Percentiles rank a stretch among this genome's conserved stretches.
Evolutionary conservation across 2,888 invertebrate genomes (phyloP).

Genomic region (Athalia circularis): DNA sequence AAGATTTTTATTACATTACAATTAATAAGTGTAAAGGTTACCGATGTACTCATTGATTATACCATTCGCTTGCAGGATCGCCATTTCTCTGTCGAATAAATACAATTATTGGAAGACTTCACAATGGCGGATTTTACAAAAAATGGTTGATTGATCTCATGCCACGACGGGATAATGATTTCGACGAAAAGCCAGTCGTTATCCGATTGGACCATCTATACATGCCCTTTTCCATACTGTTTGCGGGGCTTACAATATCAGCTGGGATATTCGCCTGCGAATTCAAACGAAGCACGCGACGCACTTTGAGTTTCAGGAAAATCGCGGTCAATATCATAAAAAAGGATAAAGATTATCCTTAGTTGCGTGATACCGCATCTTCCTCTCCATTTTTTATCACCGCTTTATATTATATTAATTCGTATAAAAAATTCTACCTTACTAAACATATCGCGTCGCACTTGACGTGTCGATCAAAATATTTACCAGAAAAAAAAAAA

Average conservation of each 20-base stretch:
- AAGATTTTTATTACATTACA: neutral
- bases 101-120: constrained; percentile 62
- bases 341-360: too few relatives aligned
- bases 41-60: neutral
- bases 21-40: neutral
- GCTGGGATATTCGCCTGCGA: constrained; percentile 26
- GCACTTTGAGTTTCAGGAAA: too few relatives aligned
- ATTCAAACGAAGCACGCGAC: neutral
- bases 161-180: neutral
- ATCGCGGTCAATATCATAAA: too few relatives aligned
- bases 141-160: constrained; percentile 71
- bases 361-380: too few relatives aligned
- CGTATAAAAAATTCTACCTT: too few relatives aligned
- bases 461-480: constrained; percentile 1
- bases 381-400: too few relatives aligned
- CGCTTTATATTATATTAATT: too few relatives aligned
- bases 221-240: constrained; percentile 35
- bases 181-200: constrained; percentile 19
- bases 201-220: constrained; percentile 39
- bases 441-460: neutral
- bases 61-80: constrained; percentile 60
- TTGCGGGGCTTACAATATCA: constrained; percentile 15
- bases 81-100: constrained; percentile 70
- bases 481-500: neutral
- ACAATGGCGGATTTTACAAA: constrained; percentile 68